Evolutionary conservation across 2,113 vertebrate genomes (phyloP), one percentile per base, ranked within the genome.

Genomic region (Pitta sordida): DNA sequence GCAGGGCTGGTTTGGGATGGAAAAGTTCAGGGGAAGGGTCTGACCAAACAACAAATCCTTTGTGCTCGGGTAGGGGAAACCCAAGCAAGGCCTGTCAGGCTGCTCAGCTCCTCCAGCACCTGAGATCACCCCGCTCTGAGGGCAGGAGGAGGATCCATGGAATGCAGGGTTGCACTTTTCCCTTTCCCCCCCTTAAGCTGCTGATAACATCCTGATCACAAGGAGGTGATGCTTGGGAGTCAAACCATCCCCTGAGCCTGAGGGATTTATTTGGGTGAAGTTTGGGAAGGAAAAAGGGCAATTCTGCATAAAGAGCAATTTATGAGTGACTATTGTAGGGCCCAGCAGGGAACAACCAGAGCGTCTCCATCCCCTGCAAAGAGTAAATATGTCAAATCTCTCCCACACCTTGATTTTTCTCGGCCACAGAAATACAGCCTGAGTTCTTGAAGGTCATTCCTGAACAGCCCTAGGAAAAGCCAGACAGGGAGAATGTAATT

Each of bases 101-200:
- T 71, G 68, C 16, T 67, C 43, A 32, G 10, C 24, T 48, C 29
- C 49, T 3, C 65, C 36, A 53, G 79, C 53, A 24, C 74, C 23
- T 49, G 19, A 12, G 30, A 5, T 52, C 11, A 12, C n/a, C 68
- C 60, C 19, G 5, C 19, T 10, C 13, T 10, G 44, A 24, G n/a
- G 60, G 86, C 58, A 37, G 19, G 37, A 19, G 23, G 85, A 80
- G 43, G 67, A 27, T 44, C 86, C 37, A 1, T 0, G 41, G 58
- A 13, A 13, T 30, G 11, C 27, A 51, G 44, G 7, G 13, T 1
- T 32, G 11, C 0, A 0, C 16, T 60, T 70, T 49, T 13, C 39
- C 23, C 11, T 29, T 37, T 34, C 24, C n/a, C 36, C 32, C 32
- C 22, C 16, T n/a, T n/a, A n/a, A 6, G 44, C 13, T 29, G 71